Base-by-base conservation (phyloP, 1,140 invertebrate species). In the Caenorhabditis latens region DNA sequence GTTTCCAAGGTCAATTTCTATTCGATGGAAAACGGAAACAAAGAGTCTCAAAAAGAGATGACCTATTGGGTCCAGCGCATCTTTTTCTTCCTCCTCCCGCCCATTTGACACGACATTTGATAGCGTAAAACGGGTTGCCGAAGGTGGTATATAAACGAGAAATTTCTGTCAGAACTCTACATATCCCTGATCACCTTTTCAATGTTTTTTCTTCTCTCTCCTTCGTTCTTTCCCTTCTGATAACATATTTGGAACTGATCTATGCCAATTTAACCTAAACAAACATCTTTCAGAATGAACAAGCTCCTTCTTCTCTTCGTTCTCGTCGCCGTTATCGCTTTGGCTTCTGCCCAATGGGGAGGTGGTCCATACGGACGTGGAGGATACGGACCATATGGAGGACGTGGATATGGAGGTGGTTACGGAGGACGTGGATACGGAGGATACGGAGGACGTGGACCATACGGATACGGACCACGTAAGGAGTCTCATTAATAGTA, bases 331-430 rank as follows among this genome's bases (percentile, higher is more conserved):
- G 24, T 85, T 5, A 58, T 75, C 19, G 84, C 84, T 57, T 50
- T 85, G 53, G 67, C 53, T 57, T 58, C 67, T 55, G 63, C 84
- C 43, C 84, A 85, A 67, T 63, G 84, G 58, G 53, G 58, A 57
- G 82, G 79, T 83, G 83, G 84, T 63, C 61, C 57, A 58, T 84
- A 84, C 42, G 84, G 84, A 46, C n/a, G 84, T 32, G 67, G 84
- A 50, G 46, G 71, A 79, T 79, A 79, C 71, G 71, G 71, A 79
- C 46, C 46, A 43, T 48, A 53, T 24, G 43, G 46, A 21, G 71
- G 71, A 79, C 46, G 71, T 50, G 71, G 71, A 79, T 79, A 79
- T 14, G 71, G 65, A 71, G 40, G 32, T 32, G 32, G 46, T 53
- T 79, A 79, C 40, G 71, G 71, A 79, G 71, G 71, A 79, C 71